Evolutionary conservation across 2,113 vertebrate genomes (phyloP).

Genomic region (Ictalurus furcatus): DNA sequence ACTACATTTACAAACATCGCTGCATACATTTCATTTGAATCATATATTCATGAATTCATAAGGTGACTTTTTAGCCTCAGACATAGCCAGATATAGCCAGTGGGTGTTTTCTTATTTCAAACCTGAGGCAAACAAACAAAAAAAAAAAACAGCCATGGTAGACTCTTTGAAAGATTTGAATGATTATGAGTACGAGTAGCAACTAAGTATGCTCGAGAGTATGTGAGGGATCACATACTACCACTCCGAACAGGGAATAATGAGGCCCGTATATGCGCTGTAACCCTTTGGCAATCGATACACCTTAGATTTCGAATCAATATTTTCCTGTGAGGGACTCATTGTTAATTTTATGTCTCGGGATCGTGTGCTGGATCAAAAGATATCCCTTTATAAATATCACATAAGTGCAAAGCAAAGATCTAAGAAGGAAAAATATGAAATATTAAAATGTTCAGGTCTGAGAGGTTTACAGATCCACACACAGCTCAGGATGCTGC

Average conservation of each 20-base stretch:
- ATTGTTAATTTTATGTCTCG: constrained; percentile 34
- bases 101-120: background rate
- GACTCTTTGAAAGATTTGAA: background rate
- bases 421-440: background rate
- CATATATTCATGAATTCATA: background rate
- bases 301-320: constrained; percentile 36
- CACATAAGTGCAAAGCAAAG: background rate
- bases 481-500: background rate
- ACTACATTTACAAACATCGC: background rate
- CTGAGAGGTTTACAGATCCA: background rate
- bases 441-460: background rate
- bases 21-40: background rate
- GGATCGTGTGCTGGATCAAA: constrained; percentile 42
- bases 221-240: background rate
- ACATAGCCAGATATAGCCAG: background rate
- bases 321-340: constrained; percentile 35
- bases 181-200: background rate
- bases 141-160: background rate
- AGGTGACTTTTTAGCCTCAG: background rate
- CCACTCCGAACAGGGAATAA: constrained; percentile 26
- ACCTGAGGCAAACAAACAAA: background rate
- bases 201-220: constrained; percentile 18
- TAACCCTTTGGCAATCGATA: constrained; percentile 26
- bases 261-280: constrained; percentile 26
- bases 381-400: constrained; percentile 30